Conservation (phyloP, 2,888 invertebrate genomes). For the Phlogophora meticulosa region DNA sequence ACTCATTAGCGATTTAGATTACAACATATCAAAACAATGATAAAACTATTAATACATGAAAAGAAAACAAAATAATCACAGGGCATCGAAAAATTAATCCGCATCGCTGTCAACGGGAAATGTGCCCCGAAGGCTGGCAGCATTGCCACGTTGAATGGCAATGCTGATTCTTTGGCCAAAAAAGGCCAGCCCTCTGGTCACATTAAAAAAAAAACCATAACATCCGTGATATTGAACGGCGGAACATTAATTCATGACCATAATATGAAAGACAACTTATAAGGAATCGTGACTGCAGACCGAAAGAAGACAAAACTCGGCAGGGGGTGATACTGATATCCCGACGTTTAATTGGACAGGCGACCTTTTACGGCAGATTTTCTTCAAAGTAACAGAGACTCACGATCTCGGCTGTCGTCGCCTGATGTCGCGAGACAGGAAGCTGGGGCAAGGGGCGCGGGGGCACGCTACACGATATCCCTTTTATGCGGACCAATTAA, state of each 20-base stretch:
- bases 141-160: too few relatives aligned
- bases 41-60: too few relatives aligned
- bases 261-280: constrained; percentile 58
- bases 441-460: constrained; percentile 77
- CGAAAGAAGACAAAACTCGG: constrained; percentile 73
- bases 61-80: too few relatives aligned
- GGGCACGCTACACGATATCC: constrained; percentile 88
- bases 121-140: too few relatives aligned
- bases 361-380: constrained; percentile 75
- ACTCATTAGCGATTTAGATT: constrained; percentile 63
- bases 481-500: constrained; percentile 91
- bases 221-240: constrained; percentile 56
- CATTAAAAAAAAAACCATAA: constrained; percentile 63
- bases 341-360: constrained; percentile 77
- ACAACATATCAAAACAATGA: too few relatives aligned
- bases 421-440: constrained; percentile 82
- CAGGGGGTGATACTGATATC: constrained; percentile 73
- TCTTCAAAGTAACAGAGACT: constrained; percentile 74
- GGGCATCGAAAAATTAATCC: too few relatives aligned
- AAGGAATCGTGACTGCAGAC: constrained; percentile 72
- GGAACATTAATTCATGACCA: constrained; percentile 56
- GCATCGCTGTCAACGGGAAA: too few relatives aligned
- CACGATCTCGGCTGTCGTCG: constrained; percentile 77
- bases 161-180: too few relatives aligned
- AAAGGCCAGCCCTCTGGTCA: too few relatives aligned